These are phyloP conservation scores for Oryzias sinensis DNA, from an alignment of 2,797 vertebrate species.

Conservation along the genomic window DNA sequence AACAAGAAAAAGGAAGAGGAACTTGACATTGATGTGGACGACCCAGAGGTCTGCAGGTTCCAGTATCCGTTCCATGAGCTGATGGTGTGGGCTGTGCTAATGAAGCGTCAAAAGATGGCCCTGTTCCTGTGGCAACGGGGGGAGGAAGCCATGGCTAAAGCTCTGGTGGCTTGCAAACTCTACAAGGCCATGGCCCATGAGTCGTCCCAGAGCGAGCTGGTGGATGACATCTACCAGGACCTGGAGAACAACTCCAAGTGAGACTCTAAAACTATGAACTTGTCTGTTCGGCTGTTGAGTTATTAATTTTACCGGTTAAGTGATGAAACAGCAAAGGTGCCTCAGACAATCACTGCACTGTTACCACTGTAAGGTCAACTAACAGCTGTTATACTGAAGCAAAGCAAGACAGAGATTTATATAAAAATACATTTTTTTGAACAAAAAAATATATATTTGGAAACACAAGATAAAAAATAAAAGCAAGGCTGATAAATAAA, in stretches of 20 bases:
- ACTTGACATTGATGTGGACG: constrained; percentile 88
- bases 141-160: constrained; percentile 95
- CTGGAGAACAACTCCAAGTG: constrained; percentile 96
- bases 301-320: too few relatives aligned
- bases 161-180: constrained; percentile 93
- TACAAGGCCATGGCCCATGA: constrained; percentile 97
- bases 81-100: constrained; percentile 95
- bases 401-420: too few relatives aligned
- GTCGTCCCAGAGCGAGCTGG: constrained; percentile 91
- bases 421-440: too few relatives aligned
- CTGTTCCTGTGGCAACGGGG: constrained; percentile 95
- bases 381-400: too few relatives aligned
- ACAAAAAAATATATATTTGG: too few relatives aligned
- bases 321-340: too few relatives aligned
- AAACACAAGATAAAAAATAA: too few relatives aligned
- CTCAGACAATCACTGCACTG: too few relatives aligned
- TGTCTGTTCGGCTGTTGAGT: too few relatives aligned
- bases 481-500: too few relatives aligned
- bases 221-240: constrained; percentile 95
- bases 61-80: constrained; percentile 93
- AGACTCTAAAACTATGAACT: constrained; percentile 50
- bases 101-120: constrained; percentile 95
- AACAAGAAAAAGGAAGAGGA: constrained; percentile 95
- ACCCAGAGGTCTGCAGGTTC: constrained; percentile 91
- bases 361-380: too few relatives aligned